These are phyloP conservation scores for Tympanuchus pallidicinctus DNA, from an alignment of 2,113 vertebrate species.

Conservation along the genomic window DNA sequence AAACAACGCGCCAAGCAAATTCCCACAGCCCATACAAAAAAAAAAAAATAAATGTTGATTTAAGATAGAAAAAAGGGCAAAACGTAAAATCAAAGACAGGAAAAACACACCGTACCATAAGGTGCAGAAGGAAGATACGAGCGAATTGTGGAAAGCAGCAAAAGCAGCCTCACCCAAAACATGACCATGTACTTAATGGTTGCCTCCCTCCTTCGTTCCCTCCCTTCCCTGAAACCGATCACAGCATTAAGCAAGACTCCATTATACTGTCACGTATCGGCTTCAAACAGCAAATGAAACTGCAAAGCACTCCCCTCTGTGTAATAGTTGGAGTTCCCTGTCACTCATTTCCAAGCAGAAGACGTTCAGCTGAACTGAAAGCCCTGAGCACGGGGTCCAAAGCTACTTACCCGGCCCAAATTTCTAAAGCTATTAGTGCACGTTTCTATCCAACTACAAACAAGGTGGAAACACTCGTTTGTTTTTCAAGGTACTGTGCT, in stretches of 20 bases:
- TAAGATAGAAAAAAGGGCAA: background rate
- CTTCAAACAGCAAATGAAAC: background rate
- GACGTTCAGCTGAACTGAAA: background rate
- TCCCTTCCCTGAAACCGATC: background rate
- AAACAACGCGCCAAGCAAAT: background rate
- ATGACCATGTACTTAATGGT: conserved; percentile 26
- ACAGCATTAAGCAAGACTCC: conserved; percentile 1
- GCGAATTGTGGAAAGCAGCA: background rate
- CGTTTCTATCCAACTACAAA: background rate
- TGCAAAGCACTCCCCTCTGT: background rate
- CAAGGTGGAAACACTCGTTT: background rate
- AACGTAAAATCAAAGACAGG: background rate
- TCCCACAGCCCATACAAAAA: background rate
- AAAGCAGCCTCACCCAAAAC: conserved; percentile 15
- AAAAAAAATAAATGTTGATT: background rate
- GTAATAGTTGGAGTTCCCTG: background rate
- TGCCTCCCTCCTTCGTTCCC: background rate
- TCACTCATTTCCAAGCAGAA: background rate
- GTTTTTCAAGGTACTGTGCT: background rate
- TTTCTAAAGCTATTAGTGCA: background rate
- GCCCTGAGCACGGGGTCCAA: background rate
- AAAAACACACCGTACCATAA: background rate
- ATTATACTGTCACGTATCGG: background rate
- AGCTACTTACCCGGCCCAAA: background rate
- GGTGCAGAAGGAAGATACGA: background rate